Evolutionary conservation across 2,888 invertebrate species (phyloP).

Genomic region (Calliopum simillimum): DNA sequence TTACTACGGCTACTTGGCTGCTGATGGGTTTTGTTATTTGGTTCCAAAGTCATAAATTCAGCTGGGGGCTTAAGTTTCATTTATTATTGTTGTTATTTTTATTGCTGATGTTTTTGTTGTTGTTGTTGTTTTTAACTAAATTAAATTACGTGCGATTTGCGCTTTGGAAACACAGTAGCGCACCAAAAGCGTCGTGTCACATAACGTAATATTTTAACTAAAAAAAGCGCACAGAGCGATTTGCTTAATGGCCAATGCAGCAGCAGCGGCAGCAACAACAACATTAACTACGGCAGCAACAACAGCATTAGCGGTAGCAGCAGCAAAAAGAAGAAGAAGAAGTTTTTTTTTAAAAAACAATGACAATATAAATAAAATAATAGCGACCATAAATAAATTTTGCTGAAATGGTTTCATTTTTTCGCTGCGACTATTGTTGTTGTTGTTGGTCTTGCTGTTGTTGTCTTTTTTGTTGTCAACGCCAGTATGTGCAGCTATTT

Average conservation of each 20-base stretch:
- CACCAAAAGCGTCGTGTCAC: background rate
- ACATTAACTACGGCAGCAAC: conserved; percentile 1
- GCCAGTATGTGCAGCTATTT: conserved; percentile 12
- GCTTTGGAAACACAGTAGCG: conserved; percentile 26
- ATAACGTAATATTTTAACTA: background rate
- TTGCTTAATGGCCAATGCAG: conserved; percentile 22
- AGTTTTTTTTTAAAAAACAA: conserved; percentile 36
- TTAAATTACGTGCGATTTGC: conserved; percentile 32
- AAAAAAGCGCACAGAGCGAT: background rate
- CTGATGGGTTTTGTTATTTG: conserved; percentile 23
- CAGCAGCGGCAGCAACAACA: conserved; percentile 10
- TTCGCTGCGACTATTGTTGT: background rate
- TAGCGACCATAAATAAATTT: conserved; percentile 64
- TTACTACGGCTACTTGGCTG: no score
- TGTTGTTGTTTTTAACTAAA: conserved; percentile 19
- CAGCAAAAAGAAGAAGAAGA: background rate
- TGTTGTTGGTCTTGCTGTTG: background rate
- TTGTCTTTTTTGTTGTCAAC: background rate
- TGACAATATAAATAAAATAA: conserved; percentile 65
- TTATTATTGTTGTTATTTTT: conserved; percentile 3
- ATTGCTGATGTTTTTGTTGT: background rate
- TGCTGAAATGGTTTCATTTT: conserved; percentile 15
- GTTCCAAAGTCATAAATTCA: conserved; percentile 32
- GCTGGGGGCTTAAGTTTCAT: conserved; percentile 3
- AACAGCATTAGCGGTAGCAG: no score